Base-by-base conservation (phyloP, 2,797 vertebrate species). In the Enteromius paludinosus region DNA sequence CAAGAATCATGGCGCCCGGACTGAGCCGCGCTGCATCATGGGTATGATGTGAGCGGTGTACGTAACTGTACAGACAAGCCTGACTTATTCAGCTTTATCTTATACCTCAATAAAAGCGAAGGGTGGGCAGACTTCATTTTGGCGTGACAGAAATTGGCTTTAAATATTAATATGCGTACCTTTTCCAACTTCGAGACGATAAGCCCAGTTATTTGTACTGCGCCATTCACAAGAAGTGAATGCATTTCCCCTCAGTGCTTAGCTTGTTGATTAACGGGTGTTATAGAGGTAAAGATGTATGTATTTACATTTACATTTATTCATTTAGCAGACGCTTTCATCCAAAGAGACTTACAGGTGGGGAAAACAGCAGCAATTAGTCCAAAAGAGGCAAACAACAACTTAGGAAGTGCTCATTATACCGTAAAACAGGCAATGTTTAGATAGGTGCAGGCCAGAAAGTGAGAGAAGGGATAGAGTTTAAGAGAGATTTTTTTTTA, bases 1-100 rank as follows among this genome's bases (percentile, higher is more conserved):
- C 77, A 35, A 79, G 83, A 90, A 93, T 92, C 92, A 95, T 93
- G 92, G 92, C 91, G 88, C 6, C 74, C 9, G 47, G 66, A 20
- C 81, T 74, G 14, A 62, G 25, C 78, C 87, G 81, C 33, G 81
- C 85, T 92, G 93, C 90, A 91, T 91, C 92, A 86, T 93, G 92
- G 92, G 92, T 79, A 81, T 80, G 25, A 28, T 47, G 25, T 30
- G 43, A 10, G 7, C 14, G 28, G 14, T 17, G 61, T 8, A 6
- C 14, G 59, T 17, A 25, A 17, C 15, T 9, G 3, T 28, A 47
- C 9, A 49, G 8, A 20, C 15, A 17, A 49, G 69, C 15, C 25
- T 30, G 45, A 12, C n/a, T 17, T 47, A 30, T 20, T 20, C 30
- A 11, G 18, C 28, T n/a, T 56, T 23, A 54, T 25, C 15, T 0